Evolutionary conservation across 2,113 vertebrate species (phyloP).

Genomic region (Pedionomus torquatus): DNA sequence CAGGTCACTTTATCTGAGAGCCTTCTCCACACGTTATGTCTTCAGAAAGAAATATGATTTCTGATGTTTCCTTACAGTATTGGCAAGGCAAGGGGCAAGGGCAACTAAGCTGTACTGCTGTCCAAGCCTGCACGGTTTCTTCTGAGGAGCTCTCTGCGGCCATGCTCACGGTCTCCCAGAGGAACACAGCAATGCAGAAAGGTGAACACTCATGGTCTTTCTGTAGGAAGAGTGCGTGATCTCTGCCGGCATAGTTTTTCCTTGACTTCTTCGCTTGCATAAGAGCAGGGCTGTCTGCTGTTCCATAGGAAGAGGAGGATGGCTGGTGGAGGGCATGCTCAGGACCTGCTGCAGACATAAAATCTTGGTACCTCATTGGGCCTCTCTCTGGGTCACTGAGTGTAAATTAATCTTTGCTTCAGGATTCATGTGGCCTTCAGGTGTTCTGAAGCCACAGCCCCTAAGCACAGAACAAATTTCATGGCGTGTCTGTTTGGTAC

Average conservation of each 20-base stretch:
- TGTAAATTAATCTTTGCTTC: background rate
- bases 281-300: background rate
- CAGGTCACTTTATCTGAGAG: background rate
- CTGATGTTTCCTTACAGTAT: background rate
- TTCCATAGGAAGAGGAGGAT: background rate
- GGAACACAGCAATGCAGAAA: background rate
- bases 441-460: background rate
- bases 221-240: background rate
- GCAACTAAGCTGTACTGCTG: background rate
- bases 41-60: background rate
- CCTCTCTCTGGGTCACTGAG: background rate
- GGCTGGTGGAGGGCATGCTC: background rate
- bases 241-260: background rate
- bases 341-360: background rate
- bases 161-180: background rate
- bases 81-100: background rate
- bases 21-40: background rate
- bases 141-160: background rate
- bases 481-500: background rate
- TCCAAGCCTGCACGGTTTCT: background rate
- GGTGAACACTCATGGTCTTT: rapidly evolving
- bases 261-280: background rate
- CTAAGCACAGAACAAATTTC: background rate
- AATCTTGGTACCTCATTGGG: background rate
- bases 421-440: background rate